phyloP scores from a whole-genome alignment of 2,888 invertebrate genomes.

The Orthosia gracilis region DNA sequence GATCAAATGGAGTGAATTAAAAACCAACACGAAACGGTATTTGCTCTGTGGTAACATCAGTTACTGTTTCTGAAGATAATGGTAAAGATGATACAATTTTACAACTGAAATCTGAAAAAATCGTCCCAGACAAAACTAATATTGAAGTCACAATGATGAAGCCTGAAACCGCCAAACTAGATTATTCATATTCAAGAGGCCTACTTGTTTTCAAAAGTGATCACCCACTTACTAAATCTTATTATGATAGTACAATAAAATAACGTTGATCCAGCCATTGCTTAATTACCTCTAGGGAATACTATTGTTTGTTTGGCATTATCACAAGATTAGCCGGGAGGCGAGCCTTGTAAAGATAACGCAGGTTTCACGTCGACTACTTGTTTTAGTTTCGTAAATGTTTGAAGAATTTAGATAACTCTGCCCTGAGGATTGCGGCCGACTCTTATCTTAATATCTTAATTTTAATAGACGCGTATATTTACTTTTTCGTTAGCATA shows the following conservation, averaged over 20 bases:
- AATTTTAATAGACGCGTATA: slow-evolving; percentile 51
- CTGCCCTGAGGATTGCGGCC: slow-evolving; percentile 45
- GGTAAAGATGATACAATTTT: neutral
- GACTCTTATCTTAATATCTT: slow-evolving; percentile 60
- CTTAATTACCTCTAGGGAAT: slow-evolving; percentile 73
- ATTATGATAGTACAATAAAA: slow-evolving; percentile 54
- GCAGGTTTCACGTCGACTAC: slow-evolving; percentile 66
- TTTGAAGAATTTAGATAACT: slow-evolving; percentile 72
- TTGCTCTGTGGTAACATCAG: too few species aligned
- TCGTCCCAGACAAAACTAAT: neutral
- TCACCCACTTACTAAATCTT: slow-evolving; percentile 28
- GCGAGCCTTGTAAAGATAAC: slow-evolving; percentile 77
- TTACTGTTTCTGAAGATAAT: neutral
- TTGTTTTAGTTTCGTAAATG: slow-evolving; percentile 78
- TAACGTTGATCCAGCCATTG: slow-evolving; percentile 55
- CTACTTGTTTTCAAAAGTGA: slow-evolving; percentile 19
- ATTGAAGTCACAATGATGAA: neutral
- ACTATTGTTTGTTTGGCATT: slow-evolving; percentile 74
- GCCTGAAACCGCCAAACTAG: neutral
- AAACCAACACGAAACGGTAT: neutral
- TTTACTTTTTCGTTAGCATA: slow-evolving; percentile 38
- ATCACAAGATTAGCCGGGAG: slow-evolving; percentile 76
- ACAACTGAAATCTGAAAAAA: neutral
- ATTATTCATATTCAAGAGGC: slow-evolving; percentile 1
- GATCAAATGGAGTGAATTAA: neutral